Evolutionary conservation across 1,140 invertebrate genomes (phyloP).

Genomic region (Dendrolimus kikuchii): DNA sequence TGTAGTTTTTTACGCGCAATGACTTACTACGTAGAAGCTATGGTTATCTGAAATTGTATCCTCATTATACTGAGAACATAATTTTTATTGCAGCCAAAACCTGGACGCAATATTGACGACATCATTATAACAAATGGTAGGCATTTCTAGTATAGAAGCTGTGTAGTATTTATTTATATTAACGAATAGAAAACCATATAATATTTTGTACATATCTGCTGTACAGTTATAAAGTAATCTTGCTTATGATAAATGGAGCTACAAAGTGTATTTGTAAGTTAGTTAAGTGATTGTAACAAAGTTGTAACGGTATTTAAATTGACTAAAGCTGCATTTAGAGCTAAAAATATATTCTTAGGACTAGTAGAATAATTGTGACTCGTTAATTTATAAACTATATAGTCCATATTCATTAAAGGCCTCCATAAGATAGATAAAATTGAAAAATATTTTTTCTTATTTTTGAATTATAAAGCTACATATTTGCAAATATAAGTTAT

Average conservation of each 20-base stretch:
- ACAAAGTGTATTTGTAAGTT: constrained; percentile 31
- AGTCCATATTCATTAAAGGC: no score
- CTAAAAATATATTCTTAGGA: no score
- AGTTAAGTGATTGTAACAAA: constrained; percentile 1
- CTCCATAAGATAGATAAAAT: no score
- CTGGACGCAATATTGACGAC: constrained; percentile 77
- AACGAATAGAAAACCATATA: constrained; percentile 15
- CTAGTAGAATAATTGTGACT: no score
- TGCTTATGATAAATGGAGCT: constrained; percentile 45
- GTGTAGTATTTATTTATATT: constrained; percentile 20
- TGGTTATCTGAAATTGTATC: background rate
- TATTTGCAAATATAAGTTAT: no score
- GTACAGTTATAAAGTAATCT: constrained; percentile 47
- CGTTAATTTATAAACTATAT: no score
- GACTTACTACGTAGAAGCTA: background rate
- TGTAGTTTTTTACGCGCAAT: no score
- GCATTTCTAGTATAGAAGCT: constrained; percentile 32
- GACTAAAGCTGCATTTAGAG: no score
- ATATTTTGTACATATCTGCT: constrained; percentile 48
- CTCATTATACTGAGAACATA: constrained; percentile 2
- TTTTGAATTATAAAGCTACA: no score
- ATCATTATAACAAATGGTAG: constrained; percentile 29
- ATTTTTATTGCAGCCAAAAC: constrained; percentile 74
- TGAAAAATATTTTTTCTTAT: no score
- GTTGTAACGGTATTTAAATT: background rate